Conservation (phyloP, 92 coral and sea anemone species). For the Desmophyllum pertusum region DNA sequence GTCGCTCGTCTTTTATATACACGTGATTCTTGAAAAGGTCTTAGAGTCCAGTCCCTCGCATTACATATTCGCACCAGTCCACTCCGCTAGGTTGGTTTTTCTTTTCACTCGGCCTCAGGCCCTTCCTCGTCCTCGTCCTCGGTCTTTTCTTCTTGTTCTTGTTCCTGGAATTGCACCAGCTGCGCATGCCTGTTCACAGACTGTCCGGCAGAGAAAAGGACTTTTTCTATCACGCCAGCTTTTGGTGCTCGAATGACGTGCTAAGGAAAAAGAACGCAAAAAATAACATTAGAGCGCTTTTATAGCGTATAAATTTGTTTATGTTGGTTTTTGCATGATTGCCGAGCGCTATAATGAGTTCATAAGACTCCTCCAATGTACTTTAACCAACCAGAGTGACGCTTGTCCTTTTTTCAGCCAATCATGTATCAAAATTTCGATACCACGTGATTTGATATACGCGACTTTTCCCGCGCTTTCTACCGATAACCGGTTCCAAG, state of each 20-base stretch:
- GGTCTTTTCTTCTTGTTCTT: constrained; percentile 38
- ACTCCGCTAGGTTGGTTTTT: neutral
- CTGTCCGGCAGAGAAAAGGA: constrained; percentile 74
- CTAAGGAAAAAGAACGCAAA: constrained; percentile 55
- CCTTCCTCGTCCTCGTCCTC: constrained; percentile 43
- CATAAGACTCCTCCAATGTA: neutral
- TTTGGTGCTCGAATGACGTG: constrained; percentile 95
- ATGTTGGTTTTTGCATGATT: too few species aligned
- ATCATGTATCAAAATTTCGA: neutral
- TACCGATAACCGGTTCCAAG: neutral
- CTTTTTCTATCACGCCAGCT: constrained; percentile 79
- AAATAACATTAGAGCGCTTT: too few species aligned
- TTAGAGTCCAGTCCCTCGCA: neutral
- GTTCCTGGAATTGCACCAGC: constrained; percentile 74
- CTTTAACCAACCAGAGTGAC: neutral
- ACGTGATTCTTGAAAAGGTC: neutral
- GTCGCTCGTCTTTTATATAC: too few species aligned
- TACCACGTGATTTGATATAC: neutral
- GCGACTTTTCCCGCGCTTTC: neutral
- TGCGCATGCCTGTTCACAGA: constrained; percentile 88
- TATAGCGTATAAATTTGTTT: neutral
- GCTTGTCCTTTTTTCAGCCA: neutral
- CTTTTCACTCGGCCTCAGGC: constrained; percentile 23
- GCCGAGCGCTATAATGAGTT: neutral
- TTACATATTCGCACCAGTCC: neutral